Percentiles rank a stretch among this genome's conserved stretches.
These are phyloP conservation scores for Drosophila mercatorum DNA, from an alignment of 2,888 invertebrate species.

Conservation along the genomic window DNA sequence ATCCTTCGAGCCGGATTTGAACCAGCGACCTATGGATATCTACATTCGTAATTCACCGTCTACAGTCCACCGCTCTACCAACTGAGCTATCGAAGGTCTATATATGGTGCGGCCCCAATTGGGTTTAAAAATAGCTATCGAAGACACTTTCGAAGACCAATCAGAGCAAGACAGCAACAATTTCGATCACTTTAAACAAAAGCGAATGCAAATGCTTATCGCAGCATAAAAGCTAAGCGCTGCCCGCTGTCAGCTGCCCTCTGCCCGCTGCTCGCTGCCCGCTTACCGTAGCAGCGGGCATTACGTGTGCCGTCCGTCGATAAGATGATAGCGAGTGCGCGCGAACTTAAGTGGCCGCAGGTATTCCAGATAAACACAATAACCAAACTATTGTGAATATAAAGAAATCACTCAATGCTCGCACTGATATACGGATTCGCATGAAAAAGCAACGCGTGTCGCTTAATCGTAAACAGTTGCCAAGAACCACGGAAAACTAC, in stretches of 20 bases:
- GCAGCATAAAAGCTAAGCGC: constrained; percentile 44
- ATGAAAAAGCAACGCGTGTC: constrained; percentile 19
- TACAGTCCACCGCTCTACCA: constrained; percentile 80
- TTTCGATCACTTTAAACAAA: constrained; percentile 33
- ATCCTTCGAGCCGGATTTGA: constrained; percentile 80
- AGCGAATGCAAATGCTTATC: constrained; percentile 52
- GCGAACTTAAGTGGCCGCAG: constrained; percentile 1
- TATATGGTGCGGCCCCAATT: constrained; percentile 13
- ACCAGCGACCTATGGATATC: constrained; percentile 79
- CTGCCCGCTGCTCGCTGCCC: background rate
- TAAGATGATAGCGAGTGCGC: constrained; percentile 43
- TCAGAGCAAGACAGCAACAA: constrained; percentile 27
- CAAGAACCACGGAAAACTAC: constrained; percentile 14
- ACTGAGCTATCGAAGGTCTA: constrained; percentile 78
- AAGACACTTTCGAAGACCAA: constrained; percentile 13
- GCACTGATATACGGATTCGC: constrained; percentile 9
- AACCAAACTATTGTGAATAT: constrained; percentile 6
- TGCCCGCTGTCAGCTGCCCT: background rate
- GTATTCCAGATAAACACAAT: constrained; percentile 25
- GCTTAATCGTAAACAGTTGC: constrained; percentile 6
- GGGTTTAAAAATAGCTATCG: constrained; percentile 9
- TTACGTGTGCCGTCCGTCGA: constrained; percentile 32
- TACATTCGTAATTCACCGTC: constrained; percentile 26
- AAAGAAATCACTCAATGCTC: constrained; percentile 21
- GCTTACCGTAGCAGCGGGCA: background rate